Conservation (phyloP, 2,113 vertebrate species). For the Bettongia penicillata region DNA sequence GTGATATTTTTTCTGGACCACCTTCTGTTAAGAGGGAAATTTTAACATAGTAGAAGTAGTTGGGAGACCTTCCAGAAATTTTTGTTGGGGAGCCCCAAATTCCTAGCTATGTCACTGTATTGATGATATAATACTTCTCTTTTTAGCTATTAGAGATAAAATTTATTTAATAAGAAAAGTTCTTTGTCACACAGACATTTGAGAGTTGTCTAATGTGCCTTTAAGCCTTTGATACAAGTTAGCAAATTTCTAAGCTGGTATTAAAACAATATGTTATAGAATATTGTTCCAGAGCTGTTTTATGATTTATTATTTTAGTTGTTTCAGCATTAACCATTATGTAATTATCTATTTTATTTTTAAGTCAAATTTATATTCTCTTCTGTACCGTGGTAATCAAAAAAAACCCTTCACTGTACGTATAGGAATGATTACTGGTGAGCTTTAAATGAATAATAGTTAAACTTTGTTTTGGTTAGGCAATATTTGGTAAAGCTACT, state of each 20-base stretch:
- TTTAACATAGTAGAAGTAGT: not conserved
- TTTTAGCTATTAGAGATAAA: not conserved
- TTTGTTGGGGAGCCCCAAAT: not conserved
- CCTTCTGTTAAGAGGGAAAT: not conserved
- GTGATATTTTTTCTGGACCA: not conserved
- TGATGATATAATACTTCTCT: not conserved
- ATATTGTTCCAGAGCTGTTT: not conserved
- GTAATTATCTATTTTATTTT: conserved; percentile 20
- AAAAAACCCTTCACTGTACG: not conserved
- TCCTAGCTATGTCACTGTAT: not conserved
- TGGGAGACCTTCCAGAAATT: not conserved
- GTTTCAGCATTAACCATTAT: not conserved
- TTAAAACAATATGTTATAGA: not conserved
- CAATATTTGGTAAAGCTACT: conserved; percentile 93
- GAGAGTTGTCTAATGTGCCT: not conserved
- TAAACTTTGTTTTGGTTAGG: conserved; percentile 80
- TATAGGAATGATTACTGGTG: not conserved
- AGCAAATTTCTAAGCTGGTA: not conserved
- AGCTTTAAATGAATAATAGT: not conserved
- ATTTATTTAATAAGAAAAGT: not conserved
- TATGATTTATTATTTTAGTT: not conserved
- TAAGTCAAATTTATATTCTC: conserved; percentile 15
- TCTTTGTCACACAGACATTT: not conserved
- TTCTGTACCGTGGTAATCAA: not conserved
- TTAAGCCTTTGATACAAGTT: not conserved